Conservation (phyloP, 2,113 vertebrate species). For the Engraulis encrasicolus region DNA sequence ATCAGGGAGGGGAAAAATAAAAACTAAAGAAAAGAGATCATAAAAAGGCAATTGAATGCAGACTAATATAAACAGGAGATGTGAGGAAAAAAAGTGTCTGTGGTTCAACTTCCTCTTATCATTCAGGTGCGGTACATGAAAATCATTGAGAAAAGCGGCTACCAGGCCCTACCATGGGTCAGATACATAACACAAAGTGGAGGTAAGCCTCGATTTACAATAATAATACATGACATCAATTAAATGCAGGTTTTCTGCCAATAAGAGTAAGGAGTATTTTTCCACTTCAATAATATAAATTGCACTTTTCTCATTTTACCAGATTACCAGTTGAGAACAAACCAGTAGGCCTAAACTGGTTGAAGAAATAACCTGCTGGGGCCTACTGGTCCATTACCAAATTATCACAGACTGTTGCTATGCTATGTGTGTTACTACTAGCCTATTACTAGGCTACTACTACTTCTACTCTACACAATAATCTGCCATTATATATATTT, state of each 20-base stretch:
- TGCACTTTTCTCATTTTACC: constrained; percentile 40
- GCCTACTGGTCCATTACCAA: constrained; percentile 11
- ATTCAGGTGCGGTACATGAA: constrained; percentile 91
- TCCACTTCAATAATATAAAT: too few relatives aligned
- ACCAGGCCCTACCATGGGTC: constrained; percentile 86
- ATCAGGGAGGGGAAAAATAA: too few relatives aligned
- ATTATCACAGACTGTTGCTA: background rate
- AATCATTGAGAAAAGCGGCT: constrained; percentile 94
- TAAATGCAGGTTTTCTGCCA: background rate
- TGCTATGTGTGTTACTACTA: background rate
- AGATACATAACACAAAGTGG: constrained; percentile 94
- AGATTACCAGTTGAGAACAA: constrained; percentile 80
- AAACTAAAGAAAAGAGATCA: too few relatives aligned
- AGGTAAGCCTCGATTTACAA: constrained; percentile 71
- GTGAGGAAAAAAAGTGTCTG: background rate
- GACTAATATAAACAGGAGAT: background rate
- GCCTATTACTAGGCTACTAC: background rate
- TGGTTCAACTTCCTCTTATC: background rate
- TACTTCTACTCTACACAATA: too few relatives aligned
- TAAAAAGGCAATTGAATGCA: too few relatives aligned
- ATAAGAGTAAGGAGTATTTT: too few relatives aligned
- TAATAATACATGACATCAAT: constrained; percentile 27
- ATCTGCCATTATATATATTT: too few relatives aligned
- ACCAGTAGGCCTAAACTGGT: background rate
- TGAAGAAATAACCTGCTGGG: background rate